Evolutionary conservation across 30 jellyfish, hydroid and myxozoan genomes (phyloP).

Genomic region (Aurelia sp.): DNA sequence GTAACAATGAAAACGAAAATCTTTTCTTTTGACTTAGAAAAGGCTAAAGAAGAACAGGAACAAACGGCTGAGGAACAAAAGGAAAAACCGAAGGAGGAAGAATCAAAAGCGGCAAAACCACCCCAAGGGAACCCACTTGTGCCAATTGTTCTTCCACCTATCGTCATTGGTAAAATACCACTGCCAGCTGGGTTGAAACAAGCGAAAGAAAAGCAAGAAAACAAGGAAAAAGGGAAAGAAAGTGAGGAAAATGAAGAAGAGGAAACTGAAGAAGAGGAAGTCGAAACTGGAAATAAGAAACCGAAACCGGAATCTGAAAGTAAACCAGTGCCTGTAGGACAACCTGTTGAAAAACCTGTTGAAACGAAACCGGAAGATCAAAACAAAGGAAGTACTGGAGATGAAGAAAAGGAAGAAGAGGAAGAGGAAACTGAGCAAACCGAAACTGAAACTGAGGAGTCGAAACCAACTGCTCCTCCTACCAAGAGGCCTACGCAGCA

Average conservation of each 20-base stretch:
- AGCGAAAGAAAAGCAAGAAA: conserved; percentile 20
- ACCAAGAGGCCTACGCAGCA: neutral
- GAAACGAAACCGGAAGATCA: conserved; percentile 26
- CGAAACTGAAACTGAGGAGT: conserved; percentile 35
- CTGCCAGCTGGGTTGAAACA: conserved; percentile 11
- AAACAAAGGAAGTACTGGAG: conserved; percentile 1
- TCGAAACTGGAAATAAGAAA: conserved; percentile 10
- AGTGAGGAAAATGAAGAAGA: conserved; percentile 15
- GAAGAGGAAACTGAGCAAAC: conserved; percentile 31
- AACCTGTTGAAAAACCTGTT: neutral
- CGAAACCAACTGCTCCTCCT: conserved; percentile 4
- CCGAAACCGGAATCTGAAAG: conserved; percentile 9
- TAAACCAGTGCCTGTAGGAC: conserved; percentile 6
- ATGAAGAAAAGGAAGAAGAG: conserved; percentile 16
- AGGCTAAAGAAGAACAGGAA: conserved; percentile 7
- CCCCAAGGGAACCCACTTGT: neutral
- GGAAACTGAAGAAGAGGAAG: conserved; percentile 30
- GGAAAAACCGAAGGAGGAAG: conserved; percentile 1
- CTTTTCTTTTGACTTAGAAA: no score
- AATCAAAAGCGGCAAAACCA: no score
- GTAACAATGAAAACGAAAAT: no score
- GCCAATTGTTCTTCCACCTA: conserved; percentile 37
- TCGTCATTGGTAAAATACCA: conserved; percentile 45
- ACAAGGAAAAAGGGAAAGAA: neutral
- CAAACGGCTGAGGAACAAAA: conserved; percentile 14